Evolutionary conservation across 2,888 invertebrate genomes (phyloP).

Genomic region (Drosophila flavopinicola): DNA sequence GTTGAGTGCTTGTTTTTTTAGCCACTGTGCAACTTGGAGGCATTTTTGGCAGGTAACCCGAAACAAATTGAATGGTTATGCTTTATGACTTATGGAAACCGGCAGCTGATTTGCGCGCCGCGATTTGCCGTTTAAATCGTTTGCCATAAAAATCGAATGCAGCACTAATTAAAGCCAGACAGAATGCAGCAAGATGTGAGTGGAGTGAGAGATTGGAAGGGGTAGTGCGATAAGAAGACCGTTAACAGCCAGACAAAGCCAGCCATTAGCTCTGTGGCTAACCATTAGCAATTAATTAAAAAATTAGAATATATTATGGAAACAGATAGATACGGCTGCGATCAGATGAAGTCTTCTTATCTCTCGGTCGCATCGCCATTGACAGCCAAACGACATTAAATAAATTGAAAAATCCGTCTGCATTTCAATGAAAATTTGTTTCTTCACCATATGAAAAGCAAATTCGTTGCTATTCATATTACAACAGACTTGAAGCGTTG

Average conservation of each 20-base stretch:
- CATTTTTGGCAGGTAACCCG: slow-evolving; percentile 51
- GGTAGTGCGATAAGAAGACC: slow-evolving; percentile 44
- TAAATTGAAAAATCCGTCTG: slow-evolving; percentile 66
- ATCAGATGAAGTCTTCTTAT: slow-evolving; percentile 55
- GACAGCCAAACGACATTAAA: slow-evolving; percentile 75
- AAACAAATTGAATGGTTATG: slow-evolving; percentile 74
- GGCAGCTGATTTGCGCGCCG: slow-evolving; percentile 70
- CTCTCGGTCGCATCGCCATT: slow-evolving; percentile 51
- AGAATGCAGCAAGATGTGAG: neutral
- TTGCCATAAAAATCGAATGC: slow-evolving; percentile 69
- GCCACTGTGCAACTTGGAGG: slow-evolving; percentile 41
- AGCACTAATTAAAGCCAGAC: slow-evolving; percentile 66
- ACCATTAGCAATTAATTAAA: slow-evolving; percentile 80
- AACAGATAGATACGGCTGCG: slow-evolving; percentile 33
- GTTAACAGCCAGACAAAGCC: slow-evolving; percentile 52
- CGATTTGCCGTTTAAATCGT: slow-evolving; percentile 64
- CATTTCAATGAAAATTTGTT: slow-evolving; percentile 71
- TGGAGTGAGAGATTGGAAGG: slow-evolving; percentile 3
- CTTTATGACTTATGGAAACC: slow-evolving; percentile 75
- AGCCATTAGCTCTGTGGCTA: slow-evolving; percentile 63
- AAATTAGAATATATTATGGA: slow-evolving; percentile 74
- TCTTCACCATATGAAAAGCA: slow-evolving; percentile 27
- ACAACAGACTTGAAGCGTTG: slow-evolving; percentile 16
- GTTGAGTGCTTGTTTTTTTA: neutral
- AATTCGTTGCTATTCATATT: slow-evolving; percentile 44